Evolutionary conservation across 53 echinoderm and acorn worm species (phyloP), one percentile per base, ranked within the genome.

Genomic region (Patiria pectinifera): DNA sequence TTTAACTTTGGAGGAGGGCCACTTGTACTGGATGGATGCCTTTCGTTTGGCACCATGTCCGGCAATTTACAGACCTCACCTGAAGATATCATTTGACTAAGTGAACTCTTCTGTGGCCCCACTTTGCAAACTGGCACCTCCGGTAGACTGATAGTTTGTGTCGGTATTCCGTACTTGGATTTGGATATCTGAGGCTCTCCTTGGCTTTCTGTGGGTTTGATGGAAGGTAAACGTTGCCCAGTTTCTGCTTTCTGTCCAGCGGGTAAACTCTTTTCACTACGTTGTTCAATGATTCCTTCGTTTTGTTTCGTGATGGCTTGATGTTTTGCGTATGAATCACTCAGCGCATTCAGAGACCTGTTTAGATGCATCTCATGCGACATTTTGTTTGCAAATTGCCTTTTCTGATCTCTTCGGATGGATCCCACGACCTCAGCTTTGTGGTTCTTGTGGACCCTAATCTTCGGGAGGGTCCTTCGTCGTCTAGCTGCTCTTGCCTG

Each of bases 81-180:
- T 48, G 70, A 92, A 0, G 96, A 89, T 86, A 97, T 95, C 95
- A 95, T 88, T 18, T 97, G 93, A 49, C 97, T 97, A 19, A 96
- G 71, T 23, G 98, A 96, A 7, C 90, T 92, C 87, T 85, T 95
- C 77, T 91, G 78, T 0, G 82, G 83, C 62, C 59, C 82, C 53
- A 53, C 71, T 44, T 83, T 94, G 21, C 71, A 49, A 4, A 43
- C 79, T 6, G 87, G 84, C 26, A 96, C 63, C n/a, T 94, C 94
- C 8, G 97, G 97, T 46, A 97, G 71, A 45, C 87, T 89, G 44
- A 96, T 79, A 11, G 89, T 92, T 53, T 95, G 94, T 9, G 89
- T 94, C 15, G 94, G 80, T 61, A 93, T 77, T 0, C 74, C 89
- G 59, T 88, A 62, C 19, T 82, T 87, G 1, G 91, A 71, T 69